Percentiles rank a stretch among this genome's conserved stretches.
Evolutionary conservation across 2,113 vertebrate genomes (phyloP).

Genomic region (Scartelaos histophorus): DNA sequence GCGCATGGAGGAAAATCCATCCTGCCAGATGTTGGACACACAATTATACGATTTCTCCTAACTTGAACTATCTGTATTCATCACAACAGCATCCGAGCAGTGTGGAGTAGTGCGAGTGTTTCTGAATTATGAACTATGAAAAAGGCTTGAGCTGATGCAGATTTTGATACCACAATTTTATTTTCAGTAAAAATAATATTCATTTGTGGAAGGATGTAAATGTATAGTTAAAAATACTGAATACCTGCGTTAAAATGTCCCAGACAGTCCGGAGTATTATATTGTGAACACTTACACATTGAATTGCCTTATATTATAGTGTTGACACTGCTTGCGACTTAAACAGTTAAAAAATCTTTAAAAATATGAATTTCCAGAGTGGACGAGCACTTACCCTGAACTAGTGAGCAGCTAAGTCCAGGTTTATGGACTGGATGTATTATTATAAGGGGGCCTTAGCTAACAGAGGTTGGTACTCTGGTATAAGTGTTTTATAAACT

Average conservation of each 20-base stretch:
- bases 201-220: too few relatives aligned
- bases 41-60: slow-evolving; percentile 20
- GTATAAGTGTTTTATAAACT: neutral
- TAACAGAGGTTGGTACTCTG: too few relatives aligned
- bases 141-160: neutral
- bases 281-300: too few relatives aligned
- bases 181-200: too few relatives aligned
- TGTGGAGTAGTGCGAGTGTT: neutral
- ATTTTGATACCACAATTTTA: neutral
- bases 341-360: too few relatives aligned
- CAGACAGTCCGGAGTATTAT: too few relatives aligned
- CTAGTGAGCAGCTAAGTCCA: neutral
- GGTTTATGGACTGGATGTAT: too few relatives aligned
- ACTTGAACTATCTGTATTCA: slow-evolving; percentile 18
- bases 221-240: too few relatives aligned
- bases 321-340: too few relatives aligned
- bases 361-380: neutral
- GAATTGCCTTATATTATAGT: too few relatives aligned
- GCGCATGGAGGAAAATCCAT: slow-evolving; percentile 19
- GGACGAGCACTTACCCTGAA: neutral
- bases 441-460: too few relatives aligned
- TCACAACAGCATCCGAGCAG: neutral
- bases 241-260: too few relatives aligned
- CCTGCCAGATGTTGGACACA: slow-evolving; percentile 17
- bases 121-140: neutral